Evolutionary conservation across 92 coral and sea anemone genomes (phyloP), one percentile per base, ranked within the genome.

Genomic region (Porites rus): DNA sequence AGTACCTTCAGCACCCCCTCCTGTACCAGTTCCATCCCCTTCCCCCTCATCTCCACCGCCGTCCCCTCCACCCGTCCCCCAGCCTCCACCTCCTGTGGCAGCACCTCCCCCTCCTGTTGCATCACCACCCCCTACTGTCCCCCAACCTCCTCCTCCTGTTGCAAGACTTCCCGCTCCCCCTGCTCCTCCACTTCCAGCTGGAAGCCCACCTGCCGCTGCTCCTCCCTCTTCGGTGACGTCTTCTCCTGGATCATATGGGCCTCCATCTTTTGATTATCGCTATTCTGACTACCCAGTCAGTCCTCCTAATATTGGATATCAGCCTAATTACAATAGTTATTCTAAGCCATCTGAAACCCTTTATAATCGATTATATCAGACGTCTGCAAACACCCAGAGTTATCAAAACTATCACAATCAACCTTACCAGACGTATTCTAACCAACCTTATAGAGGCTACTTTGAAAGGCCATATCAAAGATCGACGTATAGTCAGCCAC

Each of bases 221-320:
- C 75, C 58, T 38, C 74, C 56, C 69, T 85, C 73, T 53, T 85
- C 70, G 77, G 75, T 31, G 66, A 88, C 61, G 52, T 77, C 75
- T 3, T 50, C 61, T 51, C 89, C 50, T 62, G 65, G 61, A 28
- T 62, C 43, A 52, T 71, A 28, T 24, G 87, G 77, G 7, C 90
- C 87, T 78, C 88, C 89, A 7, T 89, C 83, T 31, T 24, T 70
- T 76, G 86, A 81, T 38, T 70, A 71, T 24, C 77, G 52, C 3
- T 81, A 81, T 81, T 70, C 86, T 28, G 86, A 81, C 77, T 69
- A 31, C 69, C 76, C 77, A 25, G 69, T 43, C 24, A 58, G 25
- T 19, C 8, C 6, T 19, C 0, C 9, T 52, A 71, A 20, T 70
- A 38, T 38, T 81, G 53, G 77, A 28, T 81, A 81, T 62, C 77